A percentile compares a stretch with the other conserved stretches of the same genome.
phyloP scores from a whole-genome alignment of 2,113 vertebrate species.

The rabbit (Oryctolagus cuniculus) region mOryCun1.1 NC_091436.1:121939001-121939500 shows the following conservation, averaged over 20 bases:
- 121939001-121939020: neutral
- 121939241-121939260: constrained; percentile 40
- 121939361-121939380: neutral
- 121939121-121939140: constrained; percentile 45
- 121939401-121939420: neutral
- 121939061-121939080: neutral
- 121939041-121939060: neutral
- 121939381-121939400: neutral
- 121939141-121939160: neutral
- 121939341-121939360: constrained; percentile 27
- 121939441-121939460: neutral
- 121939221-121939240: constrained; percentile 18
- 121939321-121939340: constrained; percentile 27
- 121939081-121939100: neutral
- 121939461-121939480: neutral
- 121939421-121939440: neutral
- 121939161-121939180: constrained; percentile 57
- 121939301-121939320: constrained; percentile 12
- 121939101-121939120: constrained; percentile 8
- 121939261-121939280: constrained; percentile 47
- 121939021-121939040: neutral
- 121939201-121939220: constrained; percentile 45
- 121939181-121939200: constrained; percentile 29
- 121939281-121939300: constrained; percentile 38
- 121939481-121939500: neutral